These are phyloP conservation scores for Apogon hyalosoma DNA, from an alignment of 2,797 vertebrate genomes.

Conservation along the genomic window DNA sequence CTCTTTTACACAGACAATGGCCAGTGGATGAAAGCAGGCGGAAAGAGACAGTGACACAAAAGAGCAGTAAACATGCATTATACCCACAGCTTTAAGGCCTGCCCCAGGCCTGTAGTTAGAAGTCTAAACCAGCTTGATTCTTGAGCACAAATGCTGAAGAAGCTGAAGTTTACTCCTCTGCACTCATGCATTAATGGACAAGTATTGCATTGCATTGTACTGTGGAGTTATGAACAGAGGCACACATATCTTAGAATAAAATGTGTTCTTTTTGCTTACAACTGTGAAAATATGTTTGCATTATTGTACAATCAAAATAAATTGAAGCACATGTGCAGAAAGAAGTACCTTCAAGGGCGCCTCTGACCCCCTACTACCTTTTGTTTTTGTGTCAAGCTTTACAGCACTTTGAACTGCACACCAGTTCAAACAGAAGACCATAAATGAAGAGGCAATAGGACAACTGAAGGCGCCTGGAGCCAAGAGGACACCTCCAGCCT, in stretches of 20 bases:
- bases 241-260: constrained; percentile 51
- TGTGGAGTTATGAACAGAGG: constrained; percentile 50
- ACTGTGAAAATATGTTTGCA: constrained; percentile 15
- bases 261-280: constrained; percentile 30
- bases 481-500: constrained; percentile 50
- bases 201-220: constrained; percentile 10
- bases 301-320: constrained; percentile 4
- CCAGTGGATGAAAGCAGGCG: constrained; percentile 67
- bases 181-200: constrained; percentile 55
- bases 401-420: constrained; percentile 79
- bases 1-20: constrained; percentile 75
- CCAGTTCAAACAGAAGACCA: constrained; percentile 75
- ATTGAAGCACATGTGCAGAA: constrained; percentile 7
- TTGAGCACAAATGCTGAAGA: constrained; percentile 56
- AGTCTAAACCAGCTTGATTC: constrained; percentile 53
- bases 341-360: constrained; percentile 20
- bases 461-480: constrained; percentile 43
- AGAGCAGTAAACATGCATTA: constrained; percentile 79
- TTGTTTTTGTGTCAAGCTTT: constrained; percentile 78
- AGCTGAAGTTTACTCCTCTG: constrained; percentile 48
- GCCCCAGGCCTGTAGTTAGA: constrained; percentile 54
- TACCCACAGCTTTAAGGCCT: constrained; percentile 52
- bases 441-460: constrained; percentile 62
- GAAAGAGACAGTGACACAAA: constrained; percentile 71
- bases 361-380: constrained; percentile 54